A percentile compares a stretch with the other conserved stretches of the same genome.
Evolutionary conservation across 2,888 invertebrate species (phyloP).

Genomic region (Eubasilissa splendida): DNA sequence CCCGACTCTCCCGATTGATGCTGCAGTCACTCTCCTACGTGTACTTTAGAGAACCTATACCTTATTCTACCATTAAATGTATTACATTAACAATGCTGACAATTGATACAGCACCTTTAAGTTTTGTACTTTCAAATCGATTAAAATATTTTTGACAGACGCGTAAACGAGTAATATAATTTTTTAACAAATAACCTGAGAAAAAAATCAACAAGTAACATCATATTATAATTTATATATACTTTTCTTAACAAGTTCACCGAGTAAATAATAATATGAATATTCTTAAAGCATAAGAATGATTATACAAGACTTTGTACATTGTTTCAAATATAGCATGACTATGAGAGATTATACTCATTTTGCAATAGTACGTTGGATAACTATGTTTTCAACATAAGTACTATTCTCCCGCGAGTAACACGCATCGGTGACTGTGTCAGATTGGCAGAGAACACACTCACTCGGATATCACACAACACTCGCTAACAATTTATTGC

Average conservation of each 20-base stretch:
- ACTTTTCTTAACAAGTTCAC: conserved; percentile 56
- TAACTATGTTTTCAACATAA: conserved; percentile 59
- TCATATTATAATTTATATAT: conserved; percentile 53
- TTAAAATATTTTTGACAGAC: conserved; percentile 58
- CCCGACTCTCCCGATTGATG: conserved; percentile 46
- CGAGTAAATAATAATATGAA: conserved; percentile 57
- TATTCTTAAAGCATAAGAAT: conserved; percentile 57
- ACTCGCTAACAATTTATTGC: conserved; percentile 56
- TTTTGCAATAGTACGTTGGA: conserved; percentile 58
- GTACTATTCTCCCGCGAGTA: conserved; percentile 55
- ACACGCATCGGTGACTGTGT: neutral
- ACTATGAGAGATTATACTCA: conserved; percentile 53
- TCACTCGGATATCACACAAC: conserved; percentile 20
- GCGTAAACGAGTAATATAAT: conserved; percentile 58
- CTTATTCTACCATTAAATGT: conserved; percentile 55
- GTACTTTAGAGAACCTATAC: conserved; percentile 57
- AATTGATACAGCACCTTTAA: conserved; percentile 59
- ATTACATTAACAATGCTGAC: conserved; percentile 58
- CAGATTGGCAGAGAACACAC: conserved; percentile 46
- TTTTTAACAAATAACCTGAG: conserved; percentile 59
- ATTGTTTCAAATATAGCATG: conserved; percentile 57
- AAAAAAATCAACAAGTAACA: conserved; percentile 59
- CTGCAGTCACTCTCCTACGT: conserved; percentile 53
- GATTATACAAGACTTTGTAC: conserved; percentile 58
- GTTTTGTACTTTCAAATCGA: conserved; percentile 59